These are phyloP conservation scores for Gambusia yucatana DNA, from an alignment of 2,797 vertebrate species.

Conservation along the genomic window DNA sequence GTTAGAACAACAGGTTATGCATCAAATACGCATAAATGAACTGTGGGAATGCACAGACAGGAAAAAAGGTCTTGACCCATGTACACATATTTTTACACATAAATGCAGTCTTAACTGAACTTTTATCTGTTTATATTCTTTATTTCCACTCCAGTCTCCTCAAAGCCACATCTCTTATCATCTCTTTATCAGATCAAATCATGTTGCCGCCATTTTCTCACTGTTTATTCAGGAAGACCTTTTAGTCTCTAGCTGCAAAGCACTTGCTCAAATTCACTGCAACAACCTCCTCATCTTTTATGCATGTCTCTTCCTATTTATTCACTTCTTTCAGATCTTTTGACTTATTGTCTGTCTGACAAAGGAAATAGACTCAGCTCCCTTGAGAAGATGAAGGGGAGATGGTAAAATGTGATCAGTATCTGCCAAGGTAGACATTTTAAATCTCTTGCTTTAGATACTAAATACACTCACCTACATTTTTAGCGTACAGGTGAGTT, in stretches of 20 bases:
- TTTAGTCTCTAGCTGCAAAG: constrained; percentile 22
- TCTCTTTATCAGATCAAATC: constrained; percentile 31
- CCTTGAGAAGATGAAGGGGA: constrained; percentile 23
- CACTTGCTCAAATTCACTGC: constrained; percentile 27
- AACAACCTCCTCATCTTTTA: constrained; percentile 42
- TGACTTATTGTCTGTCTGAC: constrained; percentile 27
- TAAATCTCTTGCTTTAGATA: background rate
- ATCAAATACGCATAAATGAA: background rate
- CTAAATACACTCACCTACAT: background rate
- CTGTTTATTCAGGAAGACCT: constrained; percentile 31
- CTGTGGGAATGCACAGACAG: background rate
- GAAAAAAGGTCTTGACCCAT: background rate
- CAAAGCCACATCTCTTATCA: constrained; percentile 1
- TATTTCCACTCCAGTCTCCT: background rate
- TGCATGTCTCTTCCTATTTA: constrained; percentile 34
- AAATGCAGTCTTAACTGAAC: background rate
- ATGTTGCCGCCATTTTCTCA: constrained; percentile 30
- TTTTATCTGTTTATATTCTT: constrained; percentile 12
- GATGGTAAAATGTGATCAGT: constrained; percentile 24
- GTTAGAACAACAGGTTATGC: background rate
- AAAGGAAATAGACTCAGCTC: constrained; percentile 39
- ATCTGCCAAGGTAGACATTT: constrained; percentile 13
- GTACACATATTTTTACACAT: background rate
- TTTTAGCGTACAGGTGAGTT: background rate
- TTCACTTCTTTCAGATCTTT: constrained; percentile 19